Conservation (phyloP, 1,140 invertebrate genomes). For the Brachystomella parvula region DNA sequence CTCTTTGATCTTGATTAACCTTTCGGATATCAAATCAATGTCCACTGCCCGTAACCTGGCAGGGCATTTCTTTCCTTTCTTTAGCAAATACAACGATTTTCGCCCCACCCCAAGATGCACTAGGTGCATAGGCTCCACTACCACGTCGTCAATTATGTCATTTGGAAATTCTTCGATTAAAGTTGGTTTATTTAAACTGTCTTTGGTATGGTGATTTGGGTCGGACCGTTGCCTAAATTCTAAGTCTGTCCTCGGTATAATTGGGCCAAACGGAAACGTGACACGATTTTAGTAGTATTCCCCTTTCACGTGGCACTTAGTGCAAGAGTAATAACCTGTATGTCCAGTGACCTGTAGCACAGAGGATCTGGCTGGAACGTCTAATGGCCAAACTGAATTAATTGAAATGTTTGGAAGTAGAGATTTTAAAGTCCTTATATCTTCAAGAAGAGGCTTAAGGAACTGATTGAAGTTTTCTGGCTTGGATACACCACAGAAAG, state of each 20-base stretch:
- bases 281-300: not conserved
- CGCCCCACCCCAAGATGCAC: not conserved
- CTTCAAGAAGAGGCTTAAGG: constrained; percentile 21
- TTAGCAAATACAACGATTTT: not conserved
- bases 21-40: not conserved
- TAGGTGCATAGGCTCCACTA: not conserved
- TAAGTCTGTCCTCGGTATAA: not conserved
- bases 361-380: not conserved
- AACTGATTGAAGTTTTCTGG: constrained; percentile 4
- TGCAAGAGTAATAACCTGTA: not conserved
- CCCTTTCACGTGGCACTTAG: not conserved
- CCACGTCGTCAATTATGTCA: not conserved
- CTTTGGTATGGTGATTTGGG: not conserved
- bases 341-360: not conserved
- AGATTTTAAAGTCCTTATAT: not conserved
- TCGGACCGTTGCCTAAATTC: not conserved
- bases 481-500: constrained; percentile 25
- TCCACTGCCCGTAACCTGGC: not conserved
- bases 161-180: not conserved
- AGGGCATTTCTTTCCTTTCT: not conserved
- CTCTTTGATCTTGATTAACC: not conserved
- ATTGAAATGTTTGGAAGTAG: not conserved
- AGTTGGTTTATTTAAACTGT: not conserved
- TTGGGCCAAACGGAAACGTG: not conserved
- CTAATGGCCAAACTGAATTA: not conserved